Evolutionary conservation across 2,797 vertebrate genomes (phyloP), one percentile per base, ranked within the genome.

Genomic region (Zalophus californianus): DNA sequence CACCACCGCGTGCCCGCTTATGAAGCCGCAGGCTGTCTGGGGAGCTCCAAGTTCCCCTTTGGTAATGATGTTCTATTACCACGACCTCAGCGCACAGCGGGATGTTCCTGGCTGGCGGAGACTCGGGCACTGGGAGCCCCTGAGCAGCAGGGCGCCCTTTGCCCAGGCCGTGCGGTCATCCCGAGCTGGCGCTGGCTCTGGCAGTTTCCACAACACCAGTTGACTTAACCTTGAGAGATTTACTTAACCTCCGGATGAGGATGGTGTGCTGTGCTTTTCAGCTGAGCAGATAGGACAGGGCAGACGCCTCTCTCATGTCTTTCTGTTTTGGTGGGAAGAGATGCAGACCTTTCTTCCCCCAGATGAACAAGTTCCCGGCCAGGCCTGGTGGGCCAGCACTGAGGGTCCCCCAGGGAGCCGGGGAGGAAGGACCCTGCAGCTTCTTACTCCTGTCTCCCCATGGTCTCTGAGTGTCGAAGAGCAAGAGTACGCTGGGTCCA

Each of bases 21-120:
- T 44, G 56, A 64, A 15, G 7, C 20, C 44, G 11, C 8, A 16
- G 12, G 5, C 8, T 23, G 11, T 38, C 20, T 38, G 1, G 0
- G 38, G 52, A 12, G 3, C 48, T 25, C 21, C 5, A 5, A 48
- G 80, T 10, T 62, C 13, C 35, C 64, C n/a, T 48, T 82, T 8
- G 25, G 54, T 35, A 35, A 23, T 60, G 20, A n/a, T 4, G 27
- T 58, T 54, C 64, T 4, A 0, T 70, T 18, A 11, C 18, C 0
- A 23, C 2, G 10, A 21, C 38, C 54, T 44, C 27, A 2, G 41
- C 0, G 2, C 21, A 25, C 5, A 2, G 15, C 1, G 8, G 41
- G 21, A 2, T 0, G 29, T 58, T n/a, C 62, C 62, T 21, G 11
- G 38, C 29, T 5, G 29, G 11, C 1, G 2, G 14, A 32, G 50